Percentiles rank a stretch among this genome's conserved stretches.
Evolutionary conservation across 2,113 vertebrate genomes (phyloP).

Genomic region (Phoenicopterus ruber): DNA sequence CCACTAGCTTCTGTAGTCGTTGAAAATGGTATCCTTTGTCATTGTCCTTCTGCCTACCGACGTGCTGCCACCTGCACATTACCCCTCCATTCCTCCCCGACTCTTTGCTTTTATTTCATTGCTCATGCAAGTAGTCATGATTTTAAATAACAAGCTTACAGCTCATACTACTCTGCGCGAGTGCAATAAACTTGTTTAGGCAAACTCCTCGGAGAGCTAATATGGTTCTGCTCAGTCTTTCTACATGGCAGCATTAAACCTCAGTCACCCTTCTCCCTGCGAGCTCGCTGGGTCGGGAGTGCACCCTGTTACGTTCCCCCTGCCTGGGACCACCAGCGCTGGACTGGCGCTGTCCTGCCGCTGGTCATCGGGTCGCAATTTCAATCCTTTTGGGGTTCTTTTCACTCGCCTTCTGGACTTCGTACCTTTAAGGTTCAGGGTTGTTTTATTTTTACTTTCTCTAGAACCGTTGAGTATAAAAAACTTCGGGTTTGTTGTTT

Average conservation of each 20-base stretch:
- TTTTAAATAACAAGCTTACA: background rate
- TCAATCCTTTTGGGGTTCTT: background rate
- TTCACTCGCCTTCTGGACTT: background rate
- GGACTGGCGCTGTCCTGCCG: background rate
- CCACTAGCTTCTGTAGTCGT: background rate
- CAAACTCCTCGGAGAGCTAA: background rate
- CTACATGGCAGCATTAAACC: background rate
- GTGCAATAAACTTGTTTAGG: background rate
- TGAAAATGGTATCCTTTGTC: background rate
- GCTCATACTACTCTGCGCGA: background rate
- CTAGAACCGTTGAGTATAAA: background rate
- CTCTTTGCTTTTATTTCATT: background rate
- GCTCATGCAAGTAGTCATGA: background rate
- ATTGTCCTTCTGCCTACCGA: background rate
- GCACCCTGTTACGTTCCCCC: fast-evolving
- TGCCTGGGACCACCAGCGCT: background rate
- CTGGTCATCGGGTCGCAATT: background rate
- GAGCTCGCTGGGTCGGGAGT: background rate
- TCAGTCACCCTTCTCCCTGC: background rate
- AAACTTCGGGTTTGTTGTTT: background rate
- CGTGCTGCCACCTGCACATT: background rate
- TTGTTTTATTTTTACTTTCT: background rate
- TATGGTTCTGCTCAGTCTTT: background rate
- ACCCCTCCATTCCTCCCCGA: background rate
- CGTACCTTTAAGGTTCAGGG: background rate